A percentile compares a stretch with the other conserved stretches of the same genome.
phyloP scores from a whole-genome alignment of 2,797 vertebrate species.

The Melanotaenia boesemani region DNA sequence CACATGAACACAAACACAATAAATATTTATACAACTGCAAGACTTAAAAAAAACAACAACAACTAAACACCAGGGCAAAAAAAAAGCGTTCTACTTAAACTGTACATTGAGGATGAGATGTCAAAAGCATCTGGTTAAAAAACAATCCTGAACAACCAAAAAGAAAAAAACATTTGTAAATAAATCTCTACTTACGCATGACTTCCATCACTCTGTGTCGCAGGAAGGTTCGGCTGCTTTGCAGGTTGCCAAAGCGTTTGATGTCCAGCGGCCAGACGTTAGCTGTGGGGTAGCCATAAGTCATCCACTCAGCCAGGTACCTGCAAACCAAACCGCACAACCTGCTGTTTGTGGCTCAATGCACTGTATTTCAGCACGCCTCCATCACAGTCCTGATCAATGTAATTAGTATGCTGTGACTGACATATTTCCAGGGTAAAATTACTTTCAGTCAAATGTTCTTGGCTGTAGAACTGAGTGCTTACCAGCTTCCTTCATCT shows the following conservation, averaged over 20 bases:
- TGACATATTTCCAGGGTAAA: background rate
- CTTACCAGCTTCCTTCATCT: background rate
- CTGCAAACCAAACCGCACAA: slow-evolving; percentile 70
- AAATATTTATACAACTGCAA: background rate
- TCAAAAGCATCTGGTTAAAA: background rate
- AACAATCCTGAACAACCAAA: background rate
- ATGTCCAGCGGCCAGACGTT: slow-evolving; percentile 96
- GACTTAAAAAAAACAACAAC: too few species aligned
- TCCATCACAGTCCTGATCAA: background rate
- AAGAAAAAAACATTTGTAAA: background rate
- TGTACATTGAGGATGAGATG: background rate
- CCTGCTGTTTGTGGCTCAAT: slow-evolving; percentile 8
- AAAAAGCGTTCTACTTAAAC: background rate
- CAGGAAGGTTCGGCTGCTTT: slow-evolving; percentile 97
- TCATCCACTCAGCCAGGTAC: slow-evolving; percentile 98
- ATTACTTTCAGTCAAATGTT: background rate
- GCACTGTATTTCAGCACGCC: background rate
- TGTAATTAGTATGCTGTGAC: background rate
- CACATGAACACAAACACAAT: slow-evolving; percentile 25
- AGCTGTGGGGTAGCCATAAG: slow-evolving; percentile 91
- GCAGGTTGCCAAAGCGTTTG: slow-evolving; percentile 94
- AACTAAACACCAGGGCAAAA: background rate
- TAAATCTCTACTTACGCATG: slow-evolving; percentile 89
- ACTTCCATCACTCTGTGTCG: slow-evolving; percentile 99
- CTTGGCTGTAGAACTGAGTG: background rate